Conservation (phyloP, 2,113 vertebrate species). For the Plecotus auritus region DNA sequence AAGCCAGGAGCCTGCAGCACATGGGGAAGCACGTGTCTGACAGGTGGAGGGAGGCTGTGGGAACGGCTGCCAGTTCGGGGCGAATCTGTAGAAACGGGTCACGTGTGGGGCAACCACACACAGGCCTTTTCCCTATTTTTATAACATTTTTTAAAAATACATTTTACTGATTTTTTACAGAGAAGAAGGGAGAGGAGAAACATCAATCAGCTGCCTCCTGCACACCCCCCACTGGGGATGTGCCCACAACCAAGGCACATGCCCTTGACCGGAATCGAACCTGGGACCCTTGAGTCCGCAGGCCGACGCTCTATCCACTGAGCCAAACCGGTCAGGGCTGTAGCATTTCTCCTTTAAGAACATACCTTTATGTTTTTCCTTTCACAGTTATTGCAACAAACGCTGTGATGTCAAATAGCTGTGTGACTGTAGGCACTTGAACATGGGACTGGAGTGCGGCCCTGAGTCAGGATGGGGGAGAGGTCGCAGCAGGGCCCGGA, state of each 20-base stretch:
- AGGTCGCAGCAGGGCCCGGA: not conserved
- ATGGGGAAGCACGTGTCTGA: not conserved
- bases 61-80: not conserved
- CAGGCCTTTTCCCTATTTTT: not conserved
- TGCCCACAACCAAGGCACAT: no score
- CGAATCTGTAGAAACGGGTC: not conserved
- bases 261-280: no score
- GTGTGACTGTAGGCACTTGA: not conserved
- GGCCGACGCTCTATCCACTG: no score
- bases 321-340: no score
- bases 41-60: not conserved
- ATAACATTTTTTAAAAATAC: no score
- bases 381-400: not conserved
- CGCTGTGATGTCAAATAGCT: not conserved
- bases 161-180: no score
- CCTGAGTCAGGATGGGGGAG: not conserved
- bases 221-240: no score
- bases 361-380: not conserved
- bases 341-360: not conserved
- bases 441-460: not conserved
- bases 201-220: no score
- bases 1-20: not conserved
- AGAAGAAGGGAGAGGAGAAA: no score
- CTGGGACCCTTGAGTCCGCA: no score
- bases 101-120: no score